Evolutionary conservation across 1,140 invertebrate species (phyloP), one percentile per base, ranked within the genome.

Genomic region (Amyelois transitella): DNA sequence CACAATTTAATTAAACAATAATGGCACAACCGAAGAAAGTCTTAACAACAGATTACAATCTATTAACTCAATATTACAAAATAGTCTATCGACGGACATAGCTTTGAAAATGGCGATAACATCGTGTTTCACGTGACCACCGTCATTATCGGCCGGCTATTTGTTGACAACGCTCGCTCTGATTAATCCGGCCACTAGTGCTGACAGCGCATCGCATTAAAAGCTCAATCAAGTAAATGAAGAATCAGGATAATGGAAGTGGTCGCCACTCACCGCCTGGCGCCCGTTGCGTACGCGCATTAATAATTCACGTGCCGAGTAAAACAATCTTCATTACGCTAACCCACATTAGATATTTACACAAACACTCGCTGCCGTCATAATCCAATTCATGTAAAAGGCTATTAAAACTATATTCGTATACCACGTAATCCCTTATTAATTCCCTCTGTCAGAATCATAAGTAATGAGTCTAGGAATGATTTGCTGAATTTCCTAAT

Each of bases 201-300:
- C 75, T 66, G 79, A 76, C 75, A 76, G 77, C 73, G 75, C 82
- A 86, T 83, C 81, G 70, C 79, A 88, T 86, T 88, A 86, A 88
- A 88, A 86, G 82, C 84, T 86, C 82, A 88, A 88, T 88, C 84
- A 88, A 86, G 72, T 66, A 88, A 87, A 88, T 88, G 85, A 81
- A 81, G 85, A 88, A 85, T 88, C 82, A 81, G 75, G 77, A 86
- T 88, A 86, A 88, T 85, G 82, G 72, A 84, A 72, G 72, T 62
- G 72, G 72, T 60, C 68, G 52, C 51, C 53, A 44, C 21, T 45
- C 25, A 44, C 51, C 55, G 17, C 45, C 77, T 74, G 74, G 64
- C 71, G 76, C 71, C 67, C 69, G 86, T 81, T 81, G 82, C 85
- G 76, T 72, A 82, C 78, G 85, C 82, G 85, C 82, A 86, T 88